phyloP scores from a whole-genome alignment of 2,888 invertebrate genomes.

The Zele albiditarsus region DNA sequence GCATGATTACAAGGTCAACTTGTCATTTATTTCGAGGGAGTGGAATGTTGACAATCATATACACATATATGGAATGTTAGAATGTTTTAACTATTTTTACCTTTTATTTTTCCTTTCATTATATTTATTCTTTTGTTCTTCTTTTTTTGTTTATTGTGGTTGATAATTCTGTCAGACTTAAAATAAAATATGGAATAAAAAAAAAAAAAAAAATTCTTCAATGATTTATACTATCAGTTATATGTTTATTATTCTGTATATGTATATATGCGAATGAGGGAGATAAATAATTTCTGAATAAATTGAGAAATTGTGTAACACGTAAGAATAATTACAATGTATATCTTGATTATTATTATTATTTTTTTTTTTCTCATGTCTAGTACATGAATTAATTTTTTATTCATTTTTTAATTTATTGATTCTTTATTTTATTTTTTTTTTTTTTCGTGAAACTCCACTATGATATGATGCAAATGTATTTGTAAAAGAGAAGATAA shows the following conservation, averaged over 20 bases:
- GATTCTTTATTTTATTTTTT: not conserved
- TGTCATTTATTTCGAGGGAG: not conserved
- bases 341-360: slow-evolving; percentile 3
- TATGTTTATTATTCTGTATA: not conserved
- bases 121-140: too few relatives aligned
- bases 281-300: not conserved
- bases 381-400: not conserved
- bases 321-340: not conserved
- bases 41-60: not conserved
- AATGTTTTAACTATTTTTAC: not conserved
- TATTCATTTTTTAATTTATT: not conserved
- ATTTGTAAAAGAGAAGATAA: not conserved
- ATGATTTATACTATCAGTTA: too few relatives aligned
- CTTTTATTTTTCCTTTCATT: not conserved
- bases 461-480: not conserved
- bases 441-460: not conserved
- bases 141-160: too few relatives aligned
- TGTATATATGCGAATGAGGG: not conserved
- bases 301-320: slow-evolving; percentile 14
- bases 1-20: slow-evolving; percentile 1
- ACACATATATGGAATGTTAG: slow-evolving; percentile 5
- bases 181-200: too few relatives aligned
- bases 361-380: not conserved
- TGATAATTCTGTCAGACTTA: too few relatives aligned
- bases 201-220: too few relatives aligned